A percentile compares a stretch with the other conserved stretches of the same genome.
Evolutionary conservation across 2,797 vertebrate genomes (phyloP).

Genomic region (Buceros bicornis): DNA sequence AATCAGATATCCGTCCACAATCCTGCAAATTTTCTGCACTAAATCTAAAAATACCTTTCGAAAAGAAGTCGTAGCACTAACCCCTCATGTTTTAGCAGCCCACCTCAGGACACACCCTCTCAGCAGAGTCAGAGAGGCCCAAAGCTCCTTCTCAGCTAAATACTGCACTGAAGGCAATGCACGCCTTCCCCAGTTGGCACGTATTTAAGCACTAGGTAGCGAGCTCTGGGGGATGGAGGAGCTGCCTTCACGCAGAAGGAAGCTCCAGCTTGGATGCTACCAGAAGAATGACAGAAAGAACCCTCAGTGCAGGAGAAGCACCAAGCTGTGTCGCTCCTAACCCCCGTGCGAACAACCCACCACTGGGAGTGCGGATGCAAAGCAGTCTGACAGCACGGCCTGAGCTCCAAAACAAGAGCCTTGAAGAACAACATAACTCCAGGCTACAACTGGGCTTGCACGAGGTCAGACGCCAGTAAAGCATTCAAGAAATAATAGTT

Average conservation of each 20-base stretch:
- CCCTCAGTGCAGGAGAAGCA: not conserved
- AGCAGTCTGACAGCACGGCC: not conserved
- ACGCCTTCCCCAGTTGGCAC: not conserved
- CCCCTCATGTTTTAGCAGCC: not conserved
- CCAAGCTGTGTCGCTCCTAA: not conserved
- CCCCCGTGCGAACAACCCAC: not conserved
- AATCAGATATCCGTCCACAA: not conserved
- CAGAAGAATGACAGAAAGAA: not conserved
- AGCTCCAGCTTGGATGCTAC: not conserved
- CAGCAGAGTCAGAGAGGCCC: not conserved
- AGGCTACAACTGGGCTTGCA: not conserved
- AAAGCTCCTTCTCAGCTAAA: not conserved
- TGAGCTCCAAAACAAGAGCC: not conserved
- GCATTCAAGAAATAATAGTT: not conserved
- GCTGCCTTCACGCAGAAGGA: not conserved
- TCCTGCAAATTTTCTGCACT: not conserved
- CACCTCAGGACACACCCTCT: not conserved
- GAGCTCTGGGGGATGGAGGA: not conserved
- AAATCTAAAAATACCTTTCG: not conserved
- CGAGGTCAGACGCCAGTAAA: not conserved
- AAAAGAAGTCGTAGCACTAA: not conserved
- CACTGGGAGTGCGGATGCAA: not conserved
- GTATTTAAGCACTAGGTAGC: not conserved
- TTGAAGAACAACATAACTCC: not conserved
- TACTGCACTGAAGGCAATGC: not conserved